Evolutionary conservation across 2,113 vertebrate genomes (phyloP).

Genomic region (Eulemur rufifrons): DNA sequence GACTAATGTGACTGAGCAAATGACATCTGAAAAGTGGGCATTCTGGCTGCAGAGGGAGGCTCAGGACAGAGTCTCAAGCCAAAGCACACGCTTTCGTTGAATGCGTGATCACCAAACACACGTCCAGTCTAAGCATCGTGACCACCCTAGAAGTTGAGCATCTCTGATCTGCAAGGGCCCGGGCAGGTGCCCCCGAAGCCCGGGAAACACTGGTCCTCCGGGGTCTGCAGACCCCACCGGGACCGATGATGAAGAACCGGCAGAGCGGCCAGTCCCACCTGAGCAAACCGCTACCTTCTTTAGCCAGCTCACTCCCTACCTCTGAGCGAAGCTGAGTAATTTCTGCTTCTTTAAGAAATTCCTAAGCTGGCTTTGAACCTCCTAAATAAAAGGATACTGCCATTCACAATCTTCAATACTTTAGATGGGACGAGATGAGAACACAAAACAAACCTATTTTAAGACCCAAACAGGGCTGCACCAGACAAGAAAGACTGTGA

Average conservation of each 20-base stretch:
- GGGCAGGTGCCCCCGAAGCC: neutral
- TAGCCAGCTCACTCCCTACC: neutral
- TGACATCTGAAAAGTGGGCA: neutral
- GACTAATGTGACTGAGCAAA: neutral
- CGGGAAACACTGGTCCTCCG: accelerated
- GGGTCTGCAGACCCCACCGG: neutral
- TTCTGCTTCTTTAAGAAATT: neutral
- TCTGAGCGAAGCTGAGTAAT: neutral
- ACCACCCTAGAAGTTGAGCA: neutral
- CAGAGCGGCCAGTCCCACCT: too few relatives aligned
- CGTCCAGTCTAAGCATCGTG: neutral
- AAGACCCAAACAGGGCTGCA: too few relatives aligned
- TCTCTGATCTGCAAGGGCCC: too few relatives aligned
- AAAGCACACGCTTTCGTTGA: neutral
- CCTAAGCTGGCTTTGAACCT: neutral
- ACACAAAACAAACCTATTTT: neutral
- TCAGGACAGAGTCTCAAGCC: neutral
- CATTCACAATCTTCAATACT: neutral
- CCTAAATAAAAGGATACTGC: neutral
- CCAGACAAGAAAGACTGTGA: neutral
- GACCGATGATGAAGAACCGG: neutral
- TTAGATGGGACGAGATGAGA: neutral
- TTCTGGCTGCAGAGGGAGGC: neutral
- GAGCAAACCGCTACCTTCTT: neutral
- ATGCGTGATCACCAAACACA: accelerated